Percentiles rank a stretch among this genome's conserved stretches.
Conservation (phyloP, 2,888 invertebrate species). For the Apotomis capreana region DNA sequence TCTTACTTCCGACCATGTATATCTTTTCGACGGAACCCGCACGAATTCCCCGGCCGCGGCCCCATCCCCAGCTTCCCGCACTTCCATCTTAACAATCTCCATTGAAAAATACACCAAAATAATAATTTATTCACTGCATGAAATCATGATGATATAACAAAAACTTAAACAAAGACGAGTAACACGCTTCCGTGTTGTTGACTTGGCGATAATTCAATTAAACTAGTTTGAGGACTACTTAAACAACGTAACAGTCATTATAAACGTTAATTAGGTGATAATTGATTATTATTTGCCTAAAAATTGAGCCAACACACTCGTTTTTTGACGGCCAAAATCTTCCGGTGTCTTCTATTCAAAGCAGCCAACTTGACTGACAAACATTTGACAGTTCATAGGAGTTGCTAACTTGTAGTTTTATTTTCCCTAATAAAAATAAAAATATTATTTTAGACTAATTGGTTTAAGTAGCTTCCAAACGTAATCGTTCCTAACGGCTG, state of each 20-base stretch:
- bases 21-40: conserved; percentile 70
- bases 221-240: conserved; percentile 57
- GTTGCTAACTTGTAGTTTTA: conserved; percentile 2
- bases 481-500: too few species aligned
- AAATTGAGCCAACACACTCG: conserved; percentile 68
- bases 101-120: conserved; percentile 46
- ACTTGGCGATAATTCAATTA: conserved; percentile 52
- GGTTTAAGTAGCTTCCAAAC: too few species aligned
- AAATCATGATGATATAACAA: conserved; percentile 63
- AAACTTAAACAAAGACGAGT: conserved; percentile 44
- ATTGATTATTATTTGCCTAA: conserved; percentile 55
- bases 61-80: conserved; percentile 77
- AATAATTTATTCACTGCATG: conserved; percentile 36
- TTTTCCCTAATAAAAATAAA: background rate
- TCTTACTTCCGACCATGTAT: conserved; percentile 91
- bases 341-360: conserved; percentile 38
- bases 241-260: conserved; percentile 55
- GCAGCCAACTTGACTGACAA: conserved; percentile 27
- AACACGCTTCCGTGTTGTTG: conserved; percentile 38
- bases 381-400: conserved; percentile 22
- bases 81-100: conserved; percentile 72
- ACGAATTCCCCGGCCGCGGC: conserved; percentile 73
- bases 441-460: too few species aligned
- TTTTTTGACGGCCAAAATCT: conserved; percentile 58
- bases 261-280: conserved; percentile 55